Evolutionary conservation across 2,888 invertebrate species (phyloP), one percentile per base, ranked within the genome.

Genomic region (Drosophila ezoana): DNA sequence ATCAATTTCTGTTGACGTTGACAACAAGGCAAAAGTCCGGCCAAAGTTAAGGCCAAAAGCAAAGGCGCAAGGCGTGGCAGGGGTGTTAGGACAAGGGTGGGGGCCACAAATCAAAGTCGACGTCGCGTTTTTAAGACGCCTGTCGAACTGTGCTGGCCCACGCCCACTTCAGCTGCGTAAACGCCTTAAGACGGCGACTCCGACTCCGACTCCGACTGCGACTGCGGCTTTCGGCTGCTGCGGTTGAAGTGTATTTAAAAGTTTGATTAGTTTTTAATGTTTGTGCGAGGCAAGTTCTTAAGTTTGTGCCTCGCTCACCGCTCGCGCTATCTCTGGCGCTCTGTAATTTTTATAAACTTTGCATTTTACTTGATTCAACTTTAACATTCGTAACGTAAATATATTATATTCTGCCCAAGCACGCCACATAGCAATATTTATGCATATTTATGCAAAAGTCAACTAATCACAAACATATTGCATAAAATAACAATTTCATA

Each of bases 201-300:
- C 28, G 37, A 35, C 44, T 14, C 13, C 37, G n/a, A 35, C 16
- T 6, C 38, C n/a, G 38, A 14, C 23, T 44, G 49, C 65, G 58
- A 65, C 81, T 89, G 85, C 23, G 23, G 6, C 23, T 23, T 23
- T 1, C 23, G 23, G 23, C 23, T 23, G 23, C 23, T 23, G 28
- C 74, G 89, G 87, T 82, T 89, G 89, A 89, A 89, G 81, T 89
- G 85, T 89, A 89, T 85, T 88, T 89, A 89, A 85, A 85, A 85
- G 88, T 85, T 89, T 89, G 89, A 85, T 85, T 85, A 85, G 85
- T 85, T 89, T 85, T 87, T 85, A 89, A 85, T 89, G 83, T 86
- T 89, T 83, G 81, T 63, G 54, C 35, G 41, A 62, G 62, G 69
- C 72, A 68, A 77, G 69, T 69, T 83, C 57, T 65, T 53, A 62